Percentiles rank a stretch among this genome's conserved stretches.
phyloP scores from a whole-genome alignment of 2,797 vertebrate genomes.

The Alauda arvensis region DNA sequence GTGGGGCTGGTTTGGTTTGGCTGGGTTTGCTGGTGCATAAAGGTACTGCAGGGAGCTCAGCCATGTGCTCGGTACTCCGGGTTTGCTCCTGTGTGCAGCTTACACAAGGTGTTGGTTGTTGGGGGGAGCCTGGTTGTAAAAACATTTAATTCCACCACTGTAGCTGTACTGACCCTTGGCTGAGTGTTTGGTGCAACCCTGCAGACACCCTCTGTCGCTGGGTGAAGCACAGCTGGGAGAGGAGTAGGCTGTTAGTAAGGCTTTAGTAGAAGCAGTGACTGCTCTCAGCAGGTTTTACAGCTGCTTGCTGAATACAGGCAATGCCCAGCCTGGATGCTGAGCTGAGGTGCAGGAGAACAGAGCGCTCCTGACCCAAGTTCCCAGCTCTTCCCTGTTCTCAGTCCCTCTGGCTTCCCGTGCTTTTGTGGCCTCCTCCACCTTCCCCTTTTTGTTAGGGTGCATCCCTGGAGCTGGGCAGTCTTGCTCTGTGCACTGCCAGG shows the following conservation, averaged over 20 bases:
- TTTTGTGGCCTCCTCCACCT: neutral
- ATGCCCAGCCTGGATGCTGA: neutral
- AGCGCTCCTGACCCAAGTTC: neutral
- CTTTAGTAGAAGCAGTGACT: neutral
- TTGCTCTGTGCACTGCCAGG: fast-evolving
- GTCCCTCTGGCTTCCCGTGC: neutral
- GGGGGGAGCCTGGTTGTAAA: neutral
- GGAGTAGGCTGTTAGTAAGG: neutral
- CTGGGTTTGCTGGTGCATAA: neutral
- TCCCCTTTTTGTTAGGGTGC: neutral
- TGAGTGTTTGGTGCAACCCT: neutral
- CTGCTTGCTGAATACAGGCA: neutral
- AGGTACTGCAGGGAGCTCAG: neutral
- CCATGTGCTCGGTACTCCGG: fast-evolving
- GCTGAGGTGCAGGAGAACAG: neutral
- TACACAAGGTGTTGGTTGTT: fast-evolving
- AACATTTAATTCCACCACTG: neutral
- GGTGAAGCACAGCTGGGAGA: neutral
- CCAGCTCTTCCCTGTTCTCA: neutral
- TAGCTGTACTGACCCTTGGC: fast-evolving
- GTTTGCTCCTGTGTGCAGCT: neutral
- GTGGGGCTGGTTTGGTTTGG: neutral
- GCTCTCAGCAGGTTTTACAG: neutral
- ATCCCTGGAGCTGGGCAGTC: neutral
- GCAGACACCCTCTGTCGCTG: neutral